Conservation (phyloP, 2,888 invertebrate genomes). For the Drosophila nigricruria region DNA sequence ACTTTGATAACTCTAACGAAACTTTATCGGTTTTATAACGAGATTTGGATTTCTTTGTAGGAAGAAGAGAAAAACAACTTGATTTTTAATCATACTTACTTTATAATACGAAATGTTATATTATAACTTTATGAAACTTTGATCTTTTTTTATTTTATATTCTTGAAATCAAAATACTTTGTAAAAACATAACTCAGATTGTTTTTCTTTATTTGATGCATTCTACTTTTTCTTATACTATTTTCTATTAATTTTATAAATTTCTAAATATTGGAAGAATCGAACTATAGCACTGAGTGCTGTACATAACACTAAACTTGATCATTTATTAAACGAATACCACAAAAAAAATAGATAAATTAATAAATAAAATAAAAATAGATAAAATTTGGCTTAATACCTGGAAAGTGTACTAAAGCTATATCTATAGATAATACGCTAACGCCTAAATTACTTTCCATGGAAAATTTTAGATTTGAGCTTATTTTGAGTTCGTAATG, state of each 20-base stretch:
- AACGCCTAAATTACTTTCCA: neutral
- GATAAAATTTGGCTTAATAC: neutral
- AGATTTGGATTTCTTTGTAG: too few relatives aligned
- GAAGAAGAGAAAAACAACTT: too few relatives aligned
- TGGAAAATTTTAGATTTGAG: constrained; percentile 8
- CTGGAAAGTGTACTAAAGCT: neutral
- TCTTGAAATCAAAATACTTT: neutral
- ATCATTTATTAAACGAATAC: neutral
- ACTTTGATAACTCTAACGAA: neutral
- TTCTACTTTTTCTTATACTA: neutral
- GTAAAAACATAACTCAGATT: neutral
- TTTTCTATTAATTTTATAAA: too few relatives aligned
- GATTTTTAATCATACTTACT: neutral
- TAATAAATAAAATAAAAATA: neutral
- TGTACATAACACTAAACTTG: neutral
- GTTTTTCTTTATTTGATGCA: neutral
- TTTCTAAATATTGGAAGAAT: neutral
- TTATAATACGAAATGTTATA: neutral
- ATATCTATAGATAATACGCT: neutral
- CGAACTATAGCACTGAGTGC: neutral
- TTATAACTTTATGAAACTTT: neutral
- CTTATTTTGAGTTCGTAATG: neutral
- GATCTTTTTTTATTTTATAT: neutral
- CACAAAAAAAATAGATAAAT: neutral
- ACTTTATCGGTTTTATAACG: neutral